Conservation (phyloP, 2,888 invertebrate genomes). For the Nymphalis polychloros region DNA sequence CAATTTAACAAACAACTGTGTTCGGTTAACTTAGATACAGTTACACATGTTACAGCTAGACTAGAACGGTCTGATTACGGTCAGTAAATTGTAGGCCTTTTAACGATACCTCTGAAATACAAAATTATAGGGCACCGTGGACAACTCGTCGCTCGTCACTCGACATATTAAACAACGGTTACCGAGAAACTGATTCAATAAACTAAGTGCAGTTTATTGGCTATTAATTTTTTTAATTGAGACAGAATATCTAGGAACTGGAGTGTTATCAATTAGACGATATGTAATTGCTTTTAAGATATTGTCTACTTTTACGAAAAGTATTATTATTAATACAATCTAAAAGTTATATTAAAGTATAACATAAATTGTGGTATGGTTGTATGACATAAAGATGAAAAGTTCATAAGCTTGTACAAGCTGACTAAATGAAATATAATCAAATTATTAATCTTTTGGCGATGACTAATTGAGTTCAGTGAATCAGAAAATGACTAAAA, state of each 20-base stretch:
- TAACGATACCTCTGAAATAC: constrained; percentile 25
- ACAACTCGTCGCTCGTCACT: constrained; percentile 28
- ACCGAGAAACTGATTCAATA: constrained; percentile 18
- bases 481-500: no score
- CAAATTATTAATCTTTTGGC: neutral
- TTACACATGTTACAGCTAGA: constrained; percentile 36
- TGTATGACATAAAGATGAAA: neutral
- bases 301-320: neutral
- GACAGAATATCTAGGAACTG: neutral
- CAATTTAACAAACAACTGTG: constrained; percentile 28
- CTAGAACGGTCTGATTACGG: constrained; percentile 37
- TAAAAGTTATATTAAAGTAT: neutral
- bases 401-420: neutral
- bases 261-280: neutral
- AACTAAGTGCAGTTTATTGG: neutral
- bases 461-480: constrained; percentile 34
- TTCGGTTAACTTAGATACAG: constrained; percentile 39
- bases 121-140: constrained; percentile 31
- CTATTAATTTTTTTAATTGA: neutral
- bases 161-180: constrained; percentile 32
- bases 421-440: no score
- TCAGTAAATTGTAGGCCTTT: constrained; percentile 34
- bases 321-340: neutral
- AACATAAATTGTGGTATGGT: neutral
- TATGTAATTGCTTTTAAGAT: no score